Conservation (phyloP, 2,888 invertebrate genomes). For the Caenorhabditis sp. region DNA sequence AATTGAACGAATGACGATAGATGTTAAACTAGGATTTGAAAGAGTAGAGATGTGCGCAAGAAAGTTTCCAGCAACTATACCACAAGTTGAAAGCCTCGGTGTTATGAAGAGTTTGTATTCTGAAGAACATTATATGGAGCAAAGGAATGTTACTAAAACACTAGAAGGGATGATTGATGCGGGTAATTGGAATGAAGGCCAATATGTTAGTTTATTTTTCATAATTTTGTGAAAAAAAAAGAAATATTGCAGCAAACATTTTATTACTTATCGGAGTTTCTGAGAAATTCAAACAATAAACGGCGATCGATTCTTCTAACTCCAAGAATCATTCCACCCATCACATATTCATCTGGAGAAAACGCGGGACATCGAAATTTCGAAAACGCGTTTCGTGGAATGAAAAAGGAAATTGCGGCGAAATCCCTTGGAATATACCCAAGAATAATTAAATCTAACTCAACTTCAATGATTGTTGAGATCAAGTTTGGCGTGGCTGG, state of each 20-base stretch:
- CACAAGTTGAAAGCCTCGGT: slow-evolving; percentile 20
- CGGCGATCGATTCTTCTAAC: neutral
- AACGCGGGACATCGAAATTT: slow-evolving; percentile 9
- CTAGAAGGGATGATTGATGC: slow-evolving; percentile 32
- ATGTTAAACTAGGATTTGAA: slow-evolving; percentile 13
- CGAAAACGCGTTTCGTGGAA: slow-evolving; percentile 11
- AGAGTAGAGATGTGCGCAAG: slow-evolving; percentile 11
- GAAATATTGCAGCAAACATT: slow-evolving; percentile 27
- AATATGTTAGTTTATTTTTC: slow-evolving; percentile 16
- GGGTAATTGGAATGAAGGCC: slow-evolving; percentile 40
- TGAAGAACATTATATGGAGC: slow-evolving; percentile 17
- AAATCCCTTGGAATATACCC: slow-evolving; percentile 31
- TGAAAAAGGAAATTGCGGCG: slow-evolving; percentile 23
- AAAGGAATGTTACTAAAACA: slow-evolving; percentile 6
- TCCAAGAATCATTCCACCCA: neutral
- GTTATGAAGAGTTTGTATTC: slow-evolving; percentile 25
- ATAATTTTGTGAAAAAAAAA: neutral
- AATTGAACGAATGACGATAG: slow-evolving; percentile 5
- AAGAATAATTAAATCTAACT: neutral
- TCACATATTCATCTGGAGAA: neutral
- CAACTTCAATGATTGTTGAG: slow-evolving; percentile 18
- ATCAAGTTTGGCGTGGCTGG: slow-evolving; percentile 26
- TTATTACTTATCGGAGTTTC: slow-evolving; percentile 24
- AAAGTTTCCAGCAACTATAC: slow-evolving; percentile 17
- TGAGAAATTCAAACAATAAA: slow-evolving; percentile 8